A percentile compares a stretch with the other conserved stretches of the same genome.
Conservation (phyloP, 2,797 vertebrate species). For the Enteromius viviparus region DNA sequence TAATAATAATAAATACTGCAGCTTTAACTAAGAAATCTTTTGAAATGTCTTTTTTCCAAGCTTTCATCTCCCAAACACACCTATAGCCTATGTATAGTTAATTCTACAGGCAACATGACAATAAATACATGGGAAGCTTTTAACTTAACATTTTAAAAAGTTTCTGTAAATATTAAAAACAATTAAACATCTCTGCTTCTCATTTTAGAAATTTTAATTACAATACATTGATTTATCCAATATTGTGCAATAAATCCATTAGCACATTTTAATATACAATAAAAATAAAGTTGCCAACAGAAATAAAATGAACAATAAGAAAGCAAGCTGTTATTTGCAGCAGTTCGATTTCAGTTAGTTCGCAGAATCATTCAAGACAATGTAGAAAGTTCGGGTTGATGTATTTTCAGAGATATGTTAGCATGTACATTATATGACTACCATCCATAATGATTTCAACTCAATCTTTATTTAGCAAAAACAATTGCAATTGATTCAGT, state of each 20-base stretch:
- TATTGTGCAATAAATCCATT: conserved; percentile 31
- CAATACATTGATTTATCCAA: conserved; percentile 6
- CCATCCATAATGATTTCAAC: not conserved
- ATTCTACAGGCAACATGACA: not conserved
- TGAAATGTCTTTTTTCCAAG: not conserved
- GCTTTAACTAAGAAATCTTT: not conserved
- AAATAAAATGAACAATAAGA: not conserved
- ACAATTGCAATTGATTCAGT: not conserved
- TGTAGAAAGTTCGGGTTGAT: not conserved
- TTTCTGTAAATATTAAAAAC: not conserved
- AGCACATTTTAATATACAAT: conserved; percentile 18
- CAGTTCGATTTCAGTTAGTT: conserved; percentile 5
- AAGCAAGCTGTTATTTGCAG: conserved; percentile 13
- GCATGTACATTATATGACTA: not conserved
- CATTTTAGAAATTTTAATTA: conserved; percentile 29
- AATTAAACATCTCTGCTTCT: not conserved
- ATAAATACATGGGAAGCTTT: not conserved
- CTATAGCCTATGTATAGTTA: not conserved
- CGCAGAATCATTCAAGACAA: not conserved
- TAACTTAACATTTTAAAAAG: not conserved
- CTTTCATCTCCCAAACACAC: not conserved
- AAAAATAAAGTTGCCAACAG: not conserved
- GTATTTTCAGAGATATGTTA: not conserved
- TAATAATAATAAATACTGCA: not conserved
- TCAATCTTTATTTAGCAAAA: not conserved